Evolutionary conservation across 2,888 invertebrate species (phyloP).

Genomic region (Adelognathus sp.): DNA sequence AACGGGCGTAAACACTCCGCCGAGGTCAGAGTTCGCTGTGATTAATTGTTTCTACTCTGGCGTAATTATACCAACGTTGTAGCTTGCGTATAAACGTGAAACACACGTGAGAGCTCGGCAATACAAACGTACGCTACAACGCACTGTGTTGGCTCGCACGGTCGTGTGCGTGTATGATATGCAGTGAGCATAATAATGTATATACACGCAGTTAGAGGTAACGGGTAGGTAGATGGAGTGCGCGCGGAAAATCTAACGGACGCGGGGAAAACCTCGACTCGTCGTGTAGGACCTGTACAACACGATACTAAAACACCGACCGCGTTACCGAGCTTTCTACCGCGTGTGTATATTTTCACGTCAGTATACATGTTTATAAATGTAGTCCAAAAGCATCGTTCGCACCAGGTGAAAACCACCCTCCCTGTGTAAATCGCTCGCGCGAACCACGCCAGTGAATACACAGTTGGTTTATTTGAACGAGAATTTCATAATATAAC

Average conservation of each 20-base stretch:
- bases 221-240: slow-evolving; percentile 4
- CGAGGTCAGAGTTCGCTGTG: slow-evolving; percentile 56
- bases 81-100: slow-evolving; percentile 14
- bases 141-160: too few relatives aligned
- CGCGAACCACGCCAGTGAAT: slow-evolving; percentile 7
- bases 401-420: background rate
- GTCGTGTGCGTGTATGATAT: background rate
- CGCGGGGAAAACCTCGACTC: background rate
- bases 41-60: slow-evolving; percentile 57
- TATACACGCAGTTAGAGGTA: slow-evolving; percentile 4
- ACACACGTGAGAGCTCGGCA: slow-evolving; percentile 24
- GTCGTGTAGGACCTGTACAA: slow-evolving; percentile 40
- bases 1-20: slow-evolving; percentile 57
- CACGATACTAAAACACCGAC: slow-evolving; percentile 50
- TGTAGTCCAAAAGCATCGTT: background rate
- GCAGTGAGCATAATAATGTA: background rate
- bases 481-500: slow-evolving; percentile 10
- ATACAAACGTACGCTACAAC: background rate
- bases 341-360: slow-evolving; percentile 9
- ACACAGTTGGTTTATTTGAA: slow-evolving; percentile 14
- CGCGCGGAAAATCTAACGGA: slow-evolving; percentile 38
- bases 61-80: slow-evolving; percentile 51
- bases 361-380: background rate
- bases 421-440: background rate
- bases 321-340: slow-evolving; percentile 24